phyloP scores from a whole-genome alignment of 2,888 invertebrate species.

The Platycheirus rosarum region DNA sequence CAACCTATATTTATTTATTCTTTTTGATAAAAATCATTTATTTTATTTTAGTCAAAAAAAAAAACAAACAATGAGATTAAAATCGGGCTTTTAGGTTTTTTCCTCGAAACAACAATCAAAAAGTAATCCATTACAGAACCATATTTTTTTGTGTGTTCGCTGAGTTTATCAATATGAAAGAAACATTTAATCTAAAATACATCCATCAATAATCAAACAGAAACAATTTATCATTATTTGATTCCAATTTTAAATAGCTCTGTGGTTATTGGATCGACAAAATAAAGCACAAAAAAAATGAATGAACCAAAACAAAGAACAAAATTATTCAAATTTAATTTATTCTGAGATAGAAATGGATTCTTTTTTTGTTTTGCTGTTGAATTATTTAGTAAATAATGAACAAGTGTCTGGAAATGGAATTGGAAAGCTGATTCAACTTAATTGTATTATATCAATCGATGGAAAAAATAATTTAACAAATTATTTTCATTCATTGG shows the following conservation, averaged over 20 bases:
- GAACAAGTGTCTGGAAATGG: not conserved
- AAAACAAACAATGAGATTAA: not conserved
- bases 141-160: not conserved
- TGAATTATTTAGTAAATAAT: not conserved
- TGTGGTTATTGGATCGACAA: not conserved
- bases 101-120: not conserved
- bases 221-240: not conserved
- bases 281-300: not conserved
- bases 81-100: not conserved
- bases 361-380: not conserved
- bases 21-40: not conserved
- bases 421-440: too few relatives aligned
- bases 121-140: not conserved
- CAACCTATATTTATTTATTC: too few relatives aligned
- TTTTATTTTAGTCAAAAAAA: too few relatives aligned
- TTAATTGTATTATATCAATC: not conserved
- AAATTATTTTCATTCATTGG: too few relatives aligned
- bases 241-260: not conserved
- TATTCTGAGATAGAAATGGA: not conserved
- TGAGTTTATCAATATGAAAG: not conserved
- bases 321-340: not conserved
- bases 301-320: not conserved
- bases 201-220: not conserved
- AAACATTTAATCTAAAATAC: not conserved
- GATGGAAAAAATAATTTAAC: not conserved